Conservation (phyloP, 2,113 vertebrate genomes). For the Jacana jacana region DNA sequence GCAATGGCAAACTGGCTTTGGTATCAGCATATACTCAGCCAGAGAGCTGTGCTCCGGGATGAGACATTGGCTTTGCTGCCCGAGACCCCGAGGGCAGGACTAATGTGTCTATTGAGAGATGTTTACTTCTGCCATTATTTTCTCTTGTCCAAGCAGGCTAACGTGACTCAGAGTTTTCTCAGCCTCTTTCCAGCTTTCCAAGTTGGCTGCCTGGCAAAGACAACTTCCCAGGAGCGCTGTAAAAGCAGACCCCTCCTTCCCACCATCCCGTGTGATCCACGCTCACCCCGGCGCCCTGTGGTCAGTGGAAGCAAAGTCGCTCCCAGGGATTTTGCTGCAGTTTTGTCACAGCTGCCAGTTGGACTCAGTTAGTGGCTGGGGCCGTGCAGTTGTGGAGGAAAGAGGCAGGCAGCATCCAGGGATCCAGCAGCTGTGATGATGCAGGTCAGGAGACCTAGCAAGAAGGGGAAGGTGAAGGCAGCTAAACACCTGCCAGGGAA, state of each 20-base stretch:
- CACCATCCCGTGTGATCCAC: background rate
- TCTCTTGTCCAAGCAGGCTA: constrained; percentile 29
- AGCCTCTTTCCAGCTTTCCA: background rate
- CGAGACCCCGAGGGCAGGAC: background rate
- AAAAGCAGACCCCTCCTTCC: constrained; percentile 24
- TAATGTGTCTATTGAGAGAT: background rate
- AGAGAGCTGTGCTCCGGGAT: background rate
- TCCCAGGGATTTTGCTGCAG: background rate
- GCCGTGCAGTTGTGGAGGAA: background rate
- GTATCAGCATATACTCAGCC: background rate
- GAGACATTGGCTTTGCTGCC: background rate
- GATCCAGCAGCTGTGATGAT: background rate
- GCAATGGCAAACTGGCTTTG: background rate
- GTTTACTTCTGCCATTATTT: constrained; percentile 48
- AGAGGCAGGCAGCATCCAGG: background rate
- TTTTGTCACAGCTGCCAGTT: background rate
- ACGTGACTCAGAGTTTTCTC: constrained; percentile 42
- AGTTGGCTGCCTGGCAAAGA: constrained; percentile 16
- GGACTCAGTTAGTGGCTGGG: background rate
- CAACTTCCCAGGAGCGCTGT: constrained; percentile 37
- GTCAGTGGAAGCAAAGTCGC: background rate
- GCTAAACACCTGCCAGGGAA: background rate
- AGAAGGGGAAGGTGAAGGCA: background rate
- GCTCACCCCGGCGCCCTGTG: background rate
- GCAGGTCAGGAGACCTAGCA: background rate